Conservation (phyloP, 2,888 invertebrate genomes). For the Oasisia sp. region DNA sequence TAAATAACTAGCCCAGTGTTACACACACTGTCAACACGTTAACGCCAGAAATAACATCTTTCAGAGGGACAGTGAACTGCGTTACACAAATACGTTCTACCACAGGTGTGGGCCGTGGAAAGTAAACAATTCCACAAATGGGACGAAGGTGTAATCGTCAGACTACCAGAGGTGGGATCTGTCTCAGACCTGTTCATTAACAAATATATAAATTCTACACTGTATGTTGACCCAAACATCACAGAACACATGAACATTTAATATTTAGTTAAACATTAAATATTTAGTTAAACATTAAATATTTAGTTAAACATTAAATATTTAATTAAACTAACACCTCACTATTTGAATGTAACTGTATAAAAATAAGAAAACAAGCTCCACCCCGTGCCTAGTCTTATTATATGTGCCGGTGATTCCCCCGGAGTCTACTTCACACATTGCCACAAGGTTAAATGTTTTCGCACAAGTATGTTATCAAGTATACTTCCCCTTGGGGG, state of each 20-base stretch:
- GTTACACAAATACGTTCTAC: neutral
- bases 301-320: neutral
- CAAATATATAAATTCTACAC: neutral
- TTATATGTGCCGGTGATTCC: neutral
- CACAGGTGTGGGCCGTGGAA: neutral
- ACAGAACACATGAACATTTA: too few species aligned
- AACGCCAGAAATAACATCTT: neutral
- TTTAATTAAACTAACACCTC: neutral
- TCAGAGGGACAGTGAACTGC: neutral
- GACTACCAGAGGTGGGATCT: neutral
- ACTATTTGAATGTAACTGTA: neutral
- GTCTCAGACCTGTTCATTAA: neutral
- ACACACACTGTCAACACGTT: neutral
- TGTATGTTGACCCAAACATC: neutral
- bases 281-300: neutral
- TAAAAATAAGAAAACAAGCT: neutral
- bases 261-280: too few species aligned
- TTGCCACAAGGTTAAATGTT: neutral
- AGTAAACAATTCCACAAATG: neutral
- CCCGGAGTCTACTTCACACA: neutral
- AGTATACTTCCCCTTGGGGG: neutral
- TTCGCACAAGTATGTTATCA: neutral
- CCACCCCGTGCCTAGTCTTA: neutral
- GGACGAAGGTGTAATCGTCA: neutral
- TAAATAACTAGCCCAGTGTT: neutral